Evolutionary conservation across 2,113 vertebrate species (phyloP).

Genomic region (Nothocercus nigrocapillus): DNA sequence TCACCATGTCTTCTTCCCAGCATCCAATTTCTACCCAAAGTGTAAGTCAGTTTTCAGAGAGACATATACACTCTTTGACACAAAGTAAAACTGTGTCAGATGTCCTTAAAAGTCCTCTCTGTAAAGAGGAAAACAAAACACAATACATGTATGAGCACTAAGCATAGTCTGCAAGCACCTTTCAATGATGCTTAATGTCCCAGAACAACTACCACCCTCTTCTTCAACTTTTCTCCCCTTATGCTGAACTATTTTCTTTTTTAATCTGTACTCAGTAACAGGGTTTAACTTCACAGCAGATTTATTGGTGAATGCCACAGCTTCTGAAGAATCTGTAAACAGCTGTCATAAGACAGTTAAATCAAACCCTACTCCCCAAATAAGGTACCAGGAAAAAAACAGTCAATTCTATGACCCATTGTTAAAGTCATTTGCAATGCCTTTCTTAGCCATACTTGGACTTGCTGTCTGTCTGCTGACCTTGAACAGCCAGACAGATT

Average conservation of each 20-base stretch:
- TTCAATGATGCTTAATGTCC: background rate
- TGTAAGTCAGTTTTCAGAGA: background rate
- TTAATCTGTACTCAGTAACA: background rate
- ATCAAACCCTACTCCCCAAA: background rate
- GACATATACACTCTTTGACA: background rate
- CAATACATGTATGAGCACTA: accelerated
- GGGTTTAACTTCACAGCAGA: background rate
- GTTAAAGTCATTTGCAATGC: background rate
- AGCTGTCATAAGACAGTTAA: background rate
- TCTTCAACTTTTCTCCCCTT: background rate
- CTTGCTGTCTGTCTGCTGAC: background rate
- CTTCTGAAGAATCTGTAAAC: background rate
- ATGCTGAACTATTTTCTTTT: background rate
- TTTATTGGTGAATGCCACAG: background rate
- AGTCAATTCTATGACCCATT: background rate
- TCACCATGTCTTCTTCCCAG: background rate
- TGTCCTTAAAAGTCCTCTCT: background rate
- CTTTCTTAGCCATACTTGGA: background rate
- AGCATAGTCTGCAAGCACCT: background rate
- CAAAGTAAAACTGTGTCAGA: background rate
- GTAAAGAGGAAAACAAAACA: background rate
- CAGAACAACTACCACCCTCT: background rate
- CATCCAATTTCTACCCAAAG: background rate
- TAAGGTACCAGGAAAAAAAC: background rate
- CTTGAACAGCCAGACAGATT: background rate